Evolutionary conservation across 92 coral and sea anemone genomes (phyloP), one percentile per base, ranked within the genome.

Genomic region (Meandrina meandrites): DNA sequence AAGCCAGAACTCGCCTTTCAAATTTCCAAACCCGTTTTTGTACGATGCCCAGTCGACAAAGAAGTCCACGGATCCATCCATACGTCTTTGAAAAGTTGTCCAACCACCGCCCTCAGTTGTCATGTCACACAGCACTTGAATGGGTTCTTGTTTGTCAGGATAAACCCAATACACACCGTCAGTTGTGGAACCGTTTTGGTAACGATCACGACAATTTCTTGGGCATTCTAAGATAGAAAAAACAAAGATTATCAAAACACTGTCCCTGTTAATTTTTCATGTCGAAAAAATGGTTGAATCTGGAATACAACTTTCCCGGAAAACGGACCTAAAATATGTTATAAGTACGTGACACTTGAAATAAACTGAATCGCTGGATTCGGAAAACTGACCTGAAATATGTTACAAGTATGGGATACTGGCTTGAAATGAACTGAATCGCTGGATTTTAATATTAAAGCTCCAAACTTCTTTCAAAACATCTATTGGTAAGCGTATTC

Each of bases 21-120:
- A 81, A 76, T 83, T 88, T 31, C 93, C 93, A 88, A 91, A 87
- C 24, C 93, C 93, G 18, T 72, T 73, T 83, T 62, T 72, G 75
- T 76, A 85, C 5, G 57, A 58, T 67, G 58, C 76, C 88, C 88
- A 85, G 37, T 36, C 82, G 14, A 60, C 28, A 34, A 51, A 56
- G 48, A 85, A 85, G 76, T 76, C 83, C 75, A 85, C 88, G 19
- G 82, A 85, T 42, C 83, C 88, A 76, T 85, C 76, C 62, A 76
- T 76, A 17, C 83, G 82, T 57, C 64, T 85, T 78, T 85, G 88
- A 66, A 85, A 57, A 34, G 77, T 79, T 10, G 82, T 60, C 88
- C 88, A 85, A 13, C 88, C 88, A 11, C 88, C 88, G 36, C 88
- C 88, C 5, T 60, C 75, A 34, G 75, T 85, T 85, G 75, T 78